phyloP scores from a whole-genome alignment of 2,797 vertebrate species.

The Phoeniculus purpureus region DNA sequence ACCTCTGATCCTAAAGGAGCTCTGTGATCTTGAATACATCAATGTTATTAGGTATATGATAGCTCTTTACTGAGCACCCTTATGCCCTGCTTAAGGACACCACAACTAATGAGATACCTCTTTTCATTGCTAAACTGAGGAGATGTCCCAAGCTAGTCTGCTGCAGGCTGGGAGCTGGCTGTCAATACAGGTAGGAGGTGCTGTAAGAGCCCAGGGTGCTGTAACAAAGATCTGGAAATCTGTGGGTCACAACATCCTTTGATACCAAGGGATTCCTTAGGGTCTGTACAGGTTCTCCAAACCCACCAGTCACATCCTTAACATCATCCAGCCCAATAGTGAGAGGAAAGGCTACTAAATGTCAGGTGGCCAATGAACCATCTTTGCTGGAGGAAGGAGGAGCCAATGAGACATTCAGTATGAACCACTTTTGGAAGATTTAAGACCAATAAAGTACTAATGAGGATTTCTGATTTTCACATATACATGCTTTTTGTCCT shows the following conservation, averaged over 20 bases:
- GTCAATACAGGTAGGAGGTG: background rate
- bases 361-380: background rate
- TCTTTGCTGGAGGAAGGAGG: background rate
- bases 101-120: fast-evolving
- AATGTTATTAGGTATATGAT: background rate
- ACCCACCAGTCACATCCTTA: background rate
- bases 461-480: background rate
- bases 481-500: background rate
- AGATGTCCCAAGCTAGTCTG: background rate
- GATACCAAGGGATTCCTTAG: background rate
- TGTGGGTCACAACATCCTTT: background rate
- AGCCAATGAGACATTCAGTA: background rate
- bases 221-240: background rate
- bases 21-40: background rate
- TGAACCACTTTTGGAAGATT: background rate
- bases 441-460: background rate
- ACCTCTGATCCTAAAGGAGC: background rate
- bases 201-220: background rate
- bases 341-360: background rate
- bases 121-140: background rate
- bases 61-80: background rate
- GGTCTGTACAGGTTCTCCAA: background rate
- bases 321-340: background rate
- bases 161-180: background rate
- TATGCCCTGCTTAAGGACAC: background rate